phyloP scores from a whole-genome alignment of 2,888 invertebrate species.

The Lasiommata megera region DNA sequence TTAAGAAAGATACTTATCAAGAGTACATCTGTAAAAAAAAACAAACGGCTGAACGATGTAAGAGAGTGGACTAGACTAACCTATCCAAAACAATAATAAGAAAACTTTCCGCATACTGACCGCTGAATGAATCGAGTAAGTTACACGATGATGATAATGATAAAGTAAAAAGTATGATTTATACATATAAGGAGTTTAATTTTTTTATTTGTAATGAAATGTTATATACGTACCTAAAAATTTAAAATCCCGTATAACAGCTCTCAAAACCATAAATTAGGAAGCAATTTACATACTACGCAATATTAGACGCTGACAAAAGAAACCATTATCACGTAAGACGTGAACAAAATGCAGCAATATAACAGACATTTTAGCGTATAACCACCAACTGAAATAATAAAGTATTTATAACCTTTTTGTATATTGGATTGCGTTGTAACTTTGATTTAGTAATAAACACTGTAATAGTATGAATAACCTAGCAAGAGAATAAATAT shows the following conservation, averaged over 20 bases:
- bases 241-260: background rate
- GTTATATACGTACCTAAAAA: too few species aligned
- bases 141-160: too few species aligned
- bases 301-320: conserved; percentile 14
- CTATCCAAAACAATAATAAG: too few species aligned
- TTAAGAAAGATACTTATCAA: too few species aligned
- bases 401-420: conserved; percentile 16
- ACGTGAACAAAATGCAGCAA: background rate
- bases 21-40: too few species aligned
- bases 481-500: conserved; percentile 8
- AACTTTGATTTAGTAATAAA: background rate
- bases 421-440: conserved; percentile 12
- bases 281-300: conserved; percentile 18
- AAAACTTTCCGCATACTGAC: too few species aligned
- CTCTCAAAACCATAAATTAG: conserved; percentile 16
- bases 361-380: conserved; percentile 10
- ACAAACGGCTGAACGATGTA: too few species aligned
- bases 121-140: too few species aligned
- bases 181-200: too few species aligned
- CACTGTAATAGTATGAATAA: conserved; percentile 4
- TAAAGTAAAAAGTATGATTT: too few species aligned
- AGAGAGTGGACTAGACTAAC: too few species aligned
- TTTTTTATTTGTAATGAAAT: too few species aligned
- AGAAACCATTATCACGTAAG: conserved; percentile 20
- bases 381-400: conserved; percentile 11